Base-by-base conservation (phyloP, 2,113 vertebrate species). In the Proterorhinus semilunaris region DNA sequence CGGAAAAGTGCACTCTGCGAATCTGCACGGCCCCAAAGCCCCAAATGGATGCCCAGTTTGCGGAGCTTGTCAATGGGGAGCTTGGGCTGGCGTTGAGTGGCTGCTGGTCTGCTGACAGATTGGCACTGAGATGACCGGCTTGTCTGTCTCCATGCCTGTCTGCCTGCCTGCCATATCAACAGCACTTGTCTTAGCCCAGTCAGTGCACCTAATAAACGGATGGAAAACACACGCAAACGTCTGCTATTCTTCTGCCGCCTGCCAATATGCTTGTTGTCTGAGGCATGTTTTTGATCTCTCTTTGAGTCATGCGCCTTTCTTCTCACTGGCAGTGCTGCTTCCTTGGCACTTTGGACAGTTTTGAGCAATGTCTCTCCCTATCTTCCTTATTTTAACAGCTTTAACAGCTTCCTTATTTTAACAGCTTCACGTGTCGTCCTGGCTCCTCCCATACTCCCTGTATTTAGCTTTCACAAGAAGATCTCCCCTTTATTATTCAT, bases 401-500 rank as follows among this genome's bases (percentile, higher is more conserved):
- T 55, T n/a, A n/a, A n/a, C n/a, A n/a, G n/a, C 13, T 27, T 63
- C 72, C 27, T 73, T 71, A 15, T 51, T 59, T 17, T 53, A 15
- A 57, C 36, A 50, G 6, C 46, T 7, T 55, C 6, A 13, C 36
- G 45, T 81, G 66, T 71, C 6, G 16, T 76, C 76, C 61, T 68
- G 62, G 6, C 42, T 66, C 57, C 63, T 52, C 57, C 64, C 72
- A 66, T 62, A n/a, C 21, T 65, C 62, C 67, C 51, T 6, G 6
- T 71, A 70, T 70, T 61, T 76, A 66, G 69, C 46, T 71, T 58
- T 79, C 62, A 45, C 43, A 48, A 61, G 12, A 72, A 62, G 63
- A 77, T 69, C 53, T 58, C 42, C 74, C 62, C 68, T 84, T 71
- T 53, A 88, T 90, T 86, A 88, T 86, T 87, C 74, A 87, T 86